Evolutionary conservation across 30 jellyfish, hydroid and myxozoan species (phyloP).

Genomic region (Pelagia noctiluca): DNA sequence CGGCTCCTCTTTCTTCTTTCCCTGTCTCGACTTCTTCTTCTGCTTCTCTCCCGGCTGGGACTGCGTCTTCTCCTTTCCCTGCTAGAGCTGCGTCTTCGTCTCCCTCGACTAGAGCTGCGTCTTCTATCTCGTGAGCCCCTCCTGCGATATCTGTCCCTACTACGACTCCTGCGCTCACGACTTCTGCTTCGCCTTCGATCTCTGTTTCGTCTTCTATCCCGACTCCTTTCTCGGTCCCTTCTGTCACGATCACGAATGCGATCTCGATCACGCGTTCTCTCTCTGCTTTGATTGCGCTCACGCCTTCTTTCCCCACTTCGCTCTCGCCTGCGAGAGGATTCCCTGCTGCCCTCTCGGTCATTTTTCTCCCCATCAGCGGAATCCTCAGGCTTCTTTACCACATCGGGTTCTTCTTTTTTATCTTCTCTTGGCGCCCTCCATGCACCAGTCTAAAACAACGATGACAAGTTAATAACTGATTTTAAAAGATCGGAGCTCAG

Average conservation of each 20-base stretch:
- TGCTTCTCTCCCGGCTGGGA: conserved; percentile 72
- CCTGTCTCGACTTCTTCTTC: conserved; percentile 79
- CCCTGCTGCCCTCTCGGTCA: conserved; percentile 68
- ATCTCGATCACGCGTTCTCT: conserved; percentile 51
- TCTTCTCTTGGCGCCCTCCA: neutral
- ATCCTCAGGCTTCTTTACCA: neutral
- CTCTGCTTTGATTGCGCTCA: conserved; percentile 48
- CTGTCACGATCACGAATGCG: conserved; percentile 46
- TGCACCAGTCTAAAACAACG: conserved; percentile 25
- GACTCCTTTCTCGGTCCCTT: conserved; percentile 60
- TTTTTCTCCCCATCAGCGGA: too few relatives aligned
- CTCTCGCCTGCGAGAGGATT: conserved; percentile 57
- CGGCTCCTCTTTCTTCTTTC: conserved; percentile 76
- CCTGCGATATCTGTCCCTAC: conserved; percentile 61
- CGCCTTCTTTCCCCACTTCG: conserved; percentile 49
- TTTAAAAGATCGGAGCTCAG: too few relatives aligned
- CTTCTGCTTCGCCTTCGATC: conserved; percentile 54
- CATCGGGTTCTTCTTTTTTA: neutral
- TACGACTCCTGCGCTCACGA: conserved; percentile 64
- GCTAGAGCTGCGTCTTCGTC: conserved; percentile 55
- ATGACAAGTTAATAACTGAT: neutral
- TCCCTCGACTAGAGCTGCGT: conserved; percentile 47
- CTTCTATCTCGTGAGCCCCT: conserved; percentile 52
- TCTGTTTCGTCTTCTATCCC: conserved; percentile 41
- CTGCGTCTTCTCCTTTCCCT: conserved; percentile 78